These are phyloP conservation scores for Meghimatium bilineatum DNA, from an alignment of 2,888 invertebrate genomes.

Conservation along the genomic window DNA sequence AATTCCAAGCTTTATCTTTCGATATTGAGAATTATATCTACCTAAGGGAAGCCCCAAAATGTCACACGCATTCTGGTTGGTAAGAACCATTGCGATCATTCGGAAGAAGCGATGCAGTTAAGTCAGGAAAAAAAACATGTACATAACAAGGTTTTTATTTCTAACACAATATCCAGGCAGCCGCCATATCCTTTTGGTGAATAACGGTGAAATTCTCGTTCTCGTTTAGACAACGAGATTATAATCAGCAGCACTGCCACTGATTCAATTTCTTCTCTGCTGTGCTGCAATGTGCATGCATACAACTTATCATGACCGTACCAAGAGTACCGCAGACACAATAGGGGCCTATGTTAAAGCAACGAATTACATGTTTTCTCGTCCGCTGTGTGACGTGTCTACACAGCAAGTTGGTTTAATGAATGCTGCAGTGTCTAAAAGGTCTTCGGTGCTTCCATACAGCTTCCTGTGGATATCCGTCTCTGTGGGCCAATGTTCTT, in stretches of 20 bases:
- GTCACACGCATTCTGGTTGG: constrained; percentile 68
- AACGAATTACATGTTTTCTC: too few species aligned
- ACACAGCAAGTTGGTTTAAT: too few species aligned
- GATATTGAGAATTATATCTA: constrained; percentile 45
- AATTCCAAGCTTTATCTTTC: background rate
- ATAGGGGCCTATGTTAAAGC: too few species aligned
- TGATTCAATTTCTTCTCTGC: too few species aligned
- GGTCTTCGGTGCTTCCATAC: too few species aligned
- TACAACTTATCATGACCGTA: too few species aligned
- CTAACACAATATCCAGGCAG: constrained; percentile 29
- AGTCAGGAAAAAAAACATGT: background rate
- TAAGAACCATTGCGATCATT: constrained; percentile 62
- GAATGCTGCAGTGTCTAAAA: too few species aligned
- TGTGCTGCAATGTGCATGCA: too few species aligned
- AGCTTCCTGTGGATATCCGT: too few species aligned
- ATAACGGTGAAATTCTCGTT: constrained; percentile 32
- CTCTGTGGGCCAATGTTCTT: too few species aligned
- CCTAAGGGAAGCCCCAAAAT: constrained; percentile 68
- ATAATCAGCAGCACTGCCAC: background rate
- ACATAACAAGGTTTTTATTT: background rate
- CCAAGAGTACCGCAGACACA: too few species aligned
- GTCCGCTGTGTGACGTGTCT: too few species aligned
- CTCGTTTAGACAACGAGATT: constrained; percentile 24
- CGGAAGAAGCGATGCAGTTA: constrained; percentile 8
- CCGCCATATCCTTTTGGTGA: constrained; percentile 49